A percentile compares a stretch with the other conserved stretches of the same genome.
These are phyloP conservation scores for Piprites chloris DNA, from an alignment of 2,113 vertebrate species.

Conservation along the genomic window DNA sequence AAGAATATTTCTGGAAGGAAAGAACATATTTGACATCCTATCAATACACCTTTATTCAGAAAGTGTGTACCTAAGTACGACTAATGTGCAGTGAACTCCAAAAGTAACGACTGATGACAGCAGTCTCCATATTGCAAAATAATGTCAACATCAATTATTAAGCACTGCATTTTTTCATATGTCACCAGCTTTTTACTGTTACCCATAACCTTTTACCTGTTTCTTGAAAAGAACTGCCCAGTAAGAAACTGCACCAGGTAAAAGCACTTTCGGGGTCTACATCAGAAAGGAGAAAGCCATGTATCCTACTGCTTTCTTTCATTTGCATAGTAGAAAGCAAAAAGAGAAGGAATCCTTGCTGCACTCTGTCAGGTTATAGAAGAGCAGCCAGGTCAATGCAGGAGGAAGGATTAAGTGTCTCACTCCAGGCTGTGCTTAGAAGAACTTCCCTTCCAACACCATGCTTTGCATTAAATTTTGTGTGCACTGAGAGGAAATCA, in stretches of 20 bases:
- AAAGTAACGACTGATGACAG: background rate
- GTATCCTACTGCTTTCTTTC: background rate
- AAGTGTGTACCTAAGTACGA: background rate
- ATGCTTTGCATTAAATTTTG: background rate
- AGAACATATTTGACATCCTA: constrained; percentile 27
- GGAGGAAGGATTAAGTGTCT: background rate
- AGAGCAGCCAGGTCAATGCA: background rate
- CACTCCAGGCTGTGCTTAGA: background rate
- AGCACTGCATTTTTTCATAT: background rate
- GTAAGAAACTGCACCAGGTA: background rate
- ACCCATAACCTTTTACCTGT: background rate
- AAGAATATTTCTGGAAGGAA: constrained; percentile 91
- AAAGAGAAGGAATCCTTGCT: background rate
- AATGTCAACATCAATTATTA: background rate
- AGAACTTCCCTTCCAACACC: background rate
- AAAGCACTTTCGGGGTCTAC: background rate
- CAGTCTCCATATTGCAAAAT: background rate
- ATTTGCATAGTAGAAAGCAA: background rate
- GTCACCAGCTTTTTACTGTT: background rate
- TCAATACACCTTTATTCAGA: constrained; percentile 14
- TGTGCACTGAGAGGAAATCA: background rate
- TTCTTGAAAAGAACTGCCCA: background rate
- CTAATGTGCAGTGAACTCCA: background rate
- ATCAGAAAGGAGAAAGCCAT: background rate
- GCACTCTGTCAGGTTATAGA: background rate